These are phyloP conservation scores for Archips crataeganus DNA, from an alignment of 2,888 invertebrate genomes.

Conservation along the genomic window DNA sequence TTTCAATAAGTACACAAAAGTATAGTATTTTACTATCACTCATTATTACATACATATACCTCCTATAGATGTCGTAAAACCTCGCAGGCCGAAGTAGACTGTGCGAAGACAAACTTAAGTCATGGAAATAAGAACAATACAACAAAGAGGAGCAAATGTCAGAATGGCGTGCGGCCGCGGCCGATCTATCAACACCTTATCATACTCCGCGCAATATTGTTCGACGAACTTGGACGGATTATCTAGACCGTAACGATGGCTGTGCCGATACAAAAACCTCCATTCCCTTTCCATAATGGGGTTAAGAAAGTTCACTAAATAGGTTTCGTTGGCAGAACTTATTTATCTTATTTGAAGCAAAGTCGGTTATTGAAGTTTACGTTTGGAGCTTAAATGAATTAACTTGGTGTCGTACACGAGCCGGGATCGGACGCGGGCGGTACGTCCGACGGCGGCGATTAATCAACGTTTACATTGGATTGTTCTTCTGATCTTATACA, in stretches of 20 bases:
- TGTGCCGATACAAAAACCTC: slow-evolving; percentile 46
- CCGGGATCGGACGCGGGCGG: slow-evolving; percentile 3
- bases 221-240: slow-evolving; percentile 51
- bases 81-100: neutral
- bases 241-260: slow-evolving; percentile 45
- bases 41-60: neutral
- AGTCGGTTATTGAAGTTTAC: slow-evolving; percentile 41
- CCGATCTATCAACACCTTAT: slow-evolving; percentile 55
- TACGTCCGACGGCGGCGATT: slow-evolving; percentile 12
- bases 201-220: slow-evolving; percentile 47
- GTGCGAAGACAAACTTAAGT: slow-evolving; percentile 5
- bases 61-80: neutral
- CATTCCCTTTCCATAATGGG: slow-evolving; percentile 44
- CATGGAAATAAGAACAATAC: slow-evolving; percentile 41
- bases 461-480: slow-evolving; percentile 9
- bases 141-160: slow-evolving; percentile 54
- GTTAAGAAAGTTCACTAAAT: slow-evolving; percentile 44
- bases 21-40: neutral
- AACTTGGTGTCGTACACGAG: slow-evolving; percentile 34
- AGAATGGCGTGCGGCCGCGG: slow-evolving; percentile 53
- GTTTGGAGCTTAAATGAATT: slow-evolving; percentile 49
- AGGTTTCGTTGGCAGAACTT: slow-evolving; percentile 44
- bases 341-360: slow-evolving; percentile 43
- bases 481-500: neutral
- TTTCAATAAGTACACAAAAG: neutral